Conservation (phyloP, 2,888 invertebrate genomes). For the Cataglyphis livida region DNA sequence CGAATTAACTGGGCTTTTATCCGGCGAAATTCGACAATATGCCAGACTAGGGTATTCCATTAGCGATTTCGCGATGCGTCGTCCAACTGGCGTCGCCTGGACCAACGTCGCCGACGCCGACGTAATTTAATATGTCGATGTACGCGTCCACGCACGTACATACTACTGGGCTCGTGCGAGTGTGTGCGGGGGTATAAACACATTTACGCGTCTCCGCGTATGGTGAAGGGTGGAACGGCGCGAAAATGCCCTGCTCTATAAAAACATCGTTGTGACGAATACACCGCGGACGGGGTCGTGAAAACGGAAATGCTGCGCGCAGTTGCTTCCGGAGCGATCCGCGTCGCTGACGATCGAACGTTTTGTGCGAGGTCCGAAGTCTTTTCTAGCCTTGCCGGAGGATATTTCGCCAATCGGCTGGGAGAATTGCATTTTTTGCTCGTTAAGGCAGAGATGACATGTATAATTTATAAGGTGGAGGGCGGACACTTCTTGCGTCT, state of each 20-base stretch:
- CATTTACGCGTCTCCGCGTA: constrained; percentile 34
- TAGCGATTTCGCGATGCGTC: constrained; percentile 79
- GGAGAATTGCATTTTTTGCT: constrained; percentile 30
- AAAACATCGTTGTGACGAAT: constrained; percentile 57
- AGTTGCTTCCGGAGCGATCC: constrained; percentile 40
- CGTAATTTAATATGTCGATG: constrained; percentile 75
- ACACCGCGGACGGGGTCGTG: constrained; percentile 47
- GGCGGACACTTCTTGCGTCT: constrained; percentile 58
- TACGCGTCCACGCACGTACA: constrained; percentile 23
- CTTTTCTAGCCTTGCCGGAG: constrained; percentile 12
- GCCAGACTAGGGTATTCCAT: constrained; percentile 82
- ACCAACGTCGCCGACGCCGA: constrained; percentile 60
- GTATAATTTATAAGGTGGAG: constrained; percentile 46
- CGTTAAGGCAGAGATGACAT: constrained; percentile 44
- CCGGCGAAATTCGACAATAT: constrained; percentile 79
- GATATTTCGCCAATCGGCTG: constrained; percentile 17
- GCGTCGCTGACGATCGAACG: neutral
- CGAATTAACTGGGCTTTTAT: constrained; percentile 80
- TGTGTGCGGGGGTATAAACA: constrained; percentile 33
- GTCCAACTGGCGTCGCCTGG: constrained; percentile 63
- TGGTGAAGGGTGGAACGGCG: constrained; percentile 14
- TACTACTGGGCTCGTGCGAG: constrained; percentile 24
- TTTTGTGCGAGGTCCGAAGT: constrained; percentile 7
- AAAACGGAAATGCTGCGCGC: constrained; percentile 56
- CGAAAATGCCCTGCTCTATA: constrained; percentile 59